Conservation (phyloP, 2,113 vertebrate species). For the Cyprinodon brontotheroides region DNA sequence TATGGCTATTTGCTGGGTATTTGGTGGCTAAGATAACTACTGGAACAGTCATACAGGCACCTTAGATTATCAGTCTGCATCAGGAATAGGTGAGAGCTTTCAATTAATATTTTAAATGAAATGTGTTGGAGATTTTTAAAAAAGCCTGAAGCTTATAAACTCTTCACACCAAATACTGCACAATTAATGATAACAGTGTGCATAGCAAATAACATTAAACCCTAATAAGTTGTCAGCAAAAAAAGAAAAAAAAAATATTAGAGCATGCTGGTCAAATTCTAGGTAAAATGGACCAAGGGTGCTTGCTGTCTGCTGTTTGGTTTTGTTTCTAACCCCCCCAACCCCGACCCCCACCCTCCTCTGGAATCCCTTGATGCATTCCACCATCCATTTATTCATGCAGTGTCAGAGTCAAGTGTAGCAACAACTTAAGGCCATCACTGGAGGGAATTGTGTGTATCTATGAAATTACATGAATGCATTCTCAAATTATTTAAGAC, state of each 20-base stretch:
- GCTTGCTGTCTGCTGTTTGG: constrained; percentile 41
- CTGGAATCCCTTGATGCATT: constrained; percentile 41
- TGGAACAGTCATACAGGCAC: too few relatives aligned
- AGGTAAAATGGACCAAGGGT: constrained; percentile 51
- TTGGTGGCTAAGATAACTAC: too few relatives aligned
- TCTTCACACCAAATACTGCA: constrained; percentile 4
- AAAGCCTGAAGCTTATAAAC: too few relatives aligned
- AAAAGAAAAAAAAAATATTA: constrained; percentile 23
- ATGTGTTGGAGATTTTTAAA: too few relatives aligned
- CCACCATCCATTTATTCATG: constrained; percentile 18
- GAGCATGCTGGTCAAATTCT: constrained; percentile 46
- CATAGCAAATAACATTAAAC: constrained; percentile 24
- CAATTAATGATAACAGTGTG: constrained; percentile 11
- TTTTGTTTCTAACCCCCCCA: constrained; percentile 32
- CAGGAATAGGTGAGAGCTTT: too few relatives aligned
- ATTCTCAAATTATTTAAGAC: constrained; percentile 38
- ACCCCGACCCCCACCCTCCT: background rate
- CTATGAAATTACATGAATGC: constrained; percentile 36
- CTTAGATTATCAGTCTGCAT: too few relatives aligned
- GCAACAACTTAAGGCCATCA: constrained; percentile 41
- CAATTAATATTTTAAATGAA: too few relatives aligned
- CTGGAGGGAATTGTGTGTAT: constrained; percentile 36
- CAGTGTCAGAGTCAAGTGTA: constrained; percentile 30
- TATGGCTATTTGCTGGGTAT: too few relatives aligned
- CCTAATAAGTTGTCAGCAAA: constrained; percentile 8